These are phyloP conservation scores for Cygnus atratus DNA, from an alignment of 2,113 vertebrate species.

Conservation along the genomic window DNA sequence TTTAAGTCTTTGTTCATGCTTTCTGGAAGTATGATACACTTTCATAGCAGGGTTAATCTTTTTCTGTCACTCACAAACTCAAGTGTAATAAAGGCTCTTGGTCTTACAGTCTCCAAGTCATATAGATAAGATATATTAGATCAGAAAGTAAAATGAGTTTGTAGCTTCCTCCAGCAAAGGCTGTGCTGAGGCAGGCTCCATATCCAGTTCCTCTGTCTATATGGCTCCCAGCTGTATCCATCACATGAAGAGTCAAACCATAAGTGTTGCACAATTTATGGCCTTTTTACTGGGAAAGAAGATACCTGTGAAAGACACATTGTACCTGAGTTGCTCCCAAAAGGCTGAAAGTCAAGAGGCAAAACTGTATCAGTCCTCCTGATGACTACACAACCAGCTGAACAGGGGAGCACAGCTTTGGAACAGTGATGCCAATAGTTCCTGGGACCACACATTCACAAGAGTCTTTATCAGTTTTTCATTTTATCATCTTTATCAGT, in stretches of 20 bases:
- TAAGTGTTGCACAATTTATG: background rate
- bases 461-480: too few relatives aligned
- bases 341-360: background rate
- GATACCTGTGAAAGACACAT: background rate
- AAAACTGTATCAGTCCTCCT: background rate
- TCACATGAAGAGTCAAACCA: background rate
- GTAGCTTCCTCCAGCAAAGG: background rate
- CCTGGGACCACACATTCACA: accelerated
- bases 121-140: background rate
- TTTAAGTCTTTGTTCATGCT: background rate
- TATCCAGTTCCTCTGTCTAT: background rate
- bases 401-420: background rate
- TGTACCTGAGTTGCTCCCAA: background rate
- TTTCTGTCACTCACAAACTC: background rate
- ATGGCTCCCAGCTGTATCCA: background rate
- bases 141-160: background rate
- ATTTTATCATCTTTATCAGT: background rate
- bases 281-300: background rate
- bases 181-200: background rate
- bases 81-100: background rate
- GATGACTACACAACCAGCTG: background rate
- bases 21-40: background rate
- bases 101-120: background rate
- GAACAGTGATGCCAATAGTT: background rate
- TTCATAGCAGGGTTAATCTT: background rate